These are phyloP conservation scores for Perognathus longimembris DNA, from an alignment of 2,113 vertebrate genomes.

Conservation along the genomic window DNA sequence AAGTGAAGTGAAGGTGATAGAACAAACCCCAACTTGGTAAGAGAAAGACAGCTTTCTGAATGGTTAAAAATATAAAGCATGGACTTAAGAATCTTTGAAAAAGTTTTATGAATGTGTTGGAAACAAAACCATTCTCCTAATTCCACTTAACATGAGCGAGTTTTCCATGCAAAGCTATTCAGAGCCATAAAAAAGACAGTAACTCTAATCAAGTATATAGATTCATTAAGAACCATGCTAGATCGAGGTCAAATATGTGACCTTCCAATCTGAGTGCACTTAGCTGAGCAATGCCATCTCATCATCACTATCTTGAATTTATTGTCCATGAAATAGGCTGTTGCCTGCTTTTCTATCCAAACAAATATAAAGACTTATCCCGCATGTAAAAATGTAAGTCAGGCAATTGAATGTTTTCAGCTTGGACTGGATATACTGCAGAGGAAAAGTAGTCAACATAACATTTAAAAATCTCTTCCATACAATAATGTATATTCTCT, in stretches of 20 bases:
- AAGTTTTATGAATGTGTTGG: constrained; percentile 70
- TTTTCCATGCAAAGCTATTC: constrained; percentile 84
- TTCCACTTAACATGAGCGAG: constrained; percentile 70
- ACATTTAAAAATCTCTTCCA: constrained; percentile 62
- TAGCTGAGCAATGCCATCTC: constrained; percentile 85
- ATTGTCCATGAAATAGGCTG: constrained; percentile 89
- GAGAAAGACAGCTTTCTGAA: not conserved
- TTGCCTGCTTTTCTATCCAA: constrained; percentile 88
- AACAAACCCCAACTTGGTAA: constrained; percentile 8
- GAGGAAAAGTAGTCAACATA: constrained; percentile 35
- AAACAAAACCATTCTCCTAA: constrained; percentile 69
- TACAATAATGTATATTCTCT: constrained; percentile 67
- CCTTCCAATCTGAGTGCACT: constrained; percentile 86
- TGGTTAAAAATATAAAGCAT: constrained; percentile 12
- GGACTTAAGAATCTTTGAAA: constrained; percentile 50
- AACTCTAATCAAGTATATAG: constrained; percentile 87
- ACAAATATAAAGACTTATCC: constrained; percentile 89
- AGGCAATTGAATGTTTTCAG: constrained; percentile 79
- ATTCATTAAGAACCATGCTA: constrained; percentile 86
- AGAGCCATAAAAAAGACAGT: constrained; percentile 84
- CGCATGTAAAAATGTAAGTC: constrained; percentile 84
- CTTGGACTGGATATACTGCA: constrained; percentile 57
- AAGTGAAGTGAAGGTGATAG: constrained; percentile 1
- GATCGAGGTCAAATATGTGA: constrained; percentile 86
- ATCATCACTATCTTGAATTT: constrained; percentile 89